Evolutionary conservation across 1,140 invertebrate species (phyloP), one percentile per base, ranked within the genome.

Genomic region (Penaeus chinensis): DNA sequence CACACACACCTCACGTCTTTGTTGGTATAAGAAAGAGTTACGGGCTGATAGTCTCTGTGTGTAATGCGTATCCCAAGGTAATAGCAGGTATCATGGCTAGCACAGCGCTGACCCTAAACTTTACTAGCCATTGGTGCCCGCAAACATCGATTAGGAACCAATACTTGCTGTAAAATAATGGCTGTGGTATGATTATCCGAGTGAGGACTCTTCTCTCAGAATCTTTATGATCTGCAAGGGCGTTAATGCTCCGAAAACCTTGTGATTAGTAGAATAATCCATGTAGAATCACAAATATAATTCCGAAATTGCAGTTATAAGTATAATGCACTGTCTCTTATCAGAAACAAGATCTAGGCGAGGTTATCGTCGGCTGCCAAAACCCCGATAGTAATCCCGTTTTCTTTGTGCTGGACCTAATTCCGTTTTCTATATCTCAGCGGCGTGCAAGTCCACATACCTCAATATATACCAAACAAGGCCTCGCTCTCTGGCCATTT

Each of bases 261-360:
- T 85, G 84, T 85, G 84, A 79, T 85, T 85, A 79, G 37, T 61
- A 66, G 54, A 66, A 85, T 85, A 85, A 85, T 85, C 84, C 77
- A 27, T 27, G 74, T 85, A 80, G 76, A 85, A 85, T 78, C 84
- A 85, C 84, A 85, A 85, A 85, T 69, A 85, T 66, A 85, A 54
- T 62, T 66, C 60, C 18, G 62, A 79, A 85, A 85, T 79, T n/a
- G 37, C 77, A 22, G 83, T 42, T 63, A 78, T 79, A 79, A 77
- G 32, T 66, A 79, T 85, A 65, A 80, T 80, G 76, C 76, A 85
- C 62, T 80, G 77, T 63, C 79, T 63, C 76, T 85, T 85, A 79
- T 85, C 84, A 85, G 47, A 85, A 85, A 85, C 78, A 79, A 85
- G 84, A 85, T 79, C 84, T 80, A 24, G 74, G 13, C 4, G 77